Base-by-base conservation (phyloP, 2,797 vertebrate genomes). In the Protosalanx chinensis region DNA sequence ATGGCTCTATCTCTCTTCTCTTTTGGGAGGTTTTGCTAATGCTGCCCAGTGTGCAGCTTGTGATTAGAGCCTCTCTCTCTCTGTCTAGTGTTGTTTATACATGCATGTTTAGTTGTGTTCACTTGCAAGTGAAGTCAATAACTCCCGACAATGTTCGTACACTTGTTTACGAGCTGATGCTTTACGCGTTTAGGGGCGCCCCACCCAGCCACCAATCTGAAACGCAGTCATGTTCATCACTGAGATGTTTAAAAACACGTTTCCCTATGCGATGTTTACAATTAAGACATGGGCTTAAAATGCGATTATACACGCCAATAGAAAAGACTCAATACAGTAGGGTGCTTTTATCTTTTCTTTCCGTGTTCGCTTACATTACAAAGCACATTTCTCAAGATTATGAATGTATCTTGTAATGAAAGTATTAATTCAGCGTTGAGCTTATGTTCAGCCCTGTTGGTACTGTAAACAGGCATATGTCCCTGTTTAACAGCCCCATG, bases 1-100 rank as follows among this genome's bases (percentile, higher is more conserved):
- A 78, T 46, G 41, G 76, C 83, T 82, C 74, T 41, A 73, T 78
- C 74, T 32, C 12, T 20, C 35, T n/a, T 53, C 6, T 29, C 20
- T 35, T 16, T 53, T 27, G 15, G 23, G 33, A n/a, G 46, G 46
- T n/a, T 53, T 58, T 20, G 62, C 18, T n/a, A 57, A 18, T 33
- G 27, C 18, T 10, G 46, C 49, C 8, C 57, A 15, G 32, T 70
- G 35, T 46, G 41, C 41, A 46, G 51, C n/a, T 29, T 13, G 0
- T 6, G 12, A 66, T 63, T 0, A 64, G 62, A 64, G 32, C 3
- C 32, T 33, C 62, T 10, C 16, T 20, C 18, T 49, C 35, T 37
- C 35, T 13, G 7, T 41, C 37, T 41, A 7, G 8, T 37, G 41
- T 37, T 37, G 35, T 49, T 66, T 27, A 66, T 41, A 66, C 64